Percentiles rank a stretch among this genome's conserved stretches.
Evolutionary conservation across 2,113 vertebrate species (phyloP).

Genomic region (Macquaria ambigua): DNA sequence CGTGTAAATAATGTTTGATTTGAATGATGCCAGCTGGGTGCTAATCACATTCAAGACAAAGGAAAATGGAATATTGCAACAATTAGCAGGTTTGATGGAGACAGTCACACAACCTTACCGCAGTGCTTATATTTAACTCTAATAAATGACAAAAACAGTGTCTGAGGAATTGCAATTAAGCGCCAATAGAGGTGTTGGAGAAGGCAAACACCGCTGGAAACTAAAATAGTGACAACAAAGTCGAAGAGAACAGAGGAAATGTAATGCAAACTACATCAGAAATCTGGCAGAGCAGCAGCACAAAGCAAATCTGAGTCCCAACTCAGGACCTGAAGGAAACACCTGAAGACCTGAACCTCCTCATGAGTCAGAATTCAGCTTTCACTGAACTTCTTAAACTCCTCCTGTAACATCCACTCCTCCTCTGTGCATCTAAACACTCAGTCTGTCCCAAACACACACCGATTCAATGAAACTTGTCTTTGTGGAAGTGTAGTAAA

Average conservation of each 20-base stretch:
- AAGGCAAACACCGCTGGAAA: slow-evolving; percentile 42
- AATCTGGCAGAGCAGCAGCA: not conserved
- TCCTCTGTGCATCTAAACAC: too few relatives aligned
- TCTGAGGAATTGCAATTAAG: slow-evolving; percentile 76
- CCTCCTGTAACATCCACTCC: too few relatives aligned
- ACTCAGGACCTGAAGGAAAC: not conserved
- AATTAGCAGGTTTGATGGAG: slow-evolving; percentile 77
- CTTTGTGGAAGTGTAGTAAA: too few relatives aligned
- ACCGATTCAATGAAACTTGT: too few relatives aligned
- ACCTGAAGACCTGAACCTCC: too few relatives aligned
- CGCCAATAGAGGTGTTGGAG: slow-evolving; percentile 59
- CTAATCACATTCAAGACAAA: slow-evolving; percentile 77
- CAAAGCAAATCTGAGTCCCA: not conserved
- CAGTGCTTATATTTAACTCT: slow-evolving; percentile 77
- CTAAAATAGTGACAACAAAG: not conserved
- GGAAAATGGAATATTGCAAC: slow-evolving; percentile 72
- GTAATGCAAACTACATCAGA: not conserved
- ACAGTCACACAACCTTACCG: slow-evolving; percentile 56
- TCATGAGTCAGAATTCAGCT: too few relatives aligned
- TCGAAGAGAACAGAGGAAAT: not conserved
- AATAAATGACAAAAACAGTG: slow-evolving; percentile 76
- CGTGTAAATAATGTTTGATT: slow-evolving; percentile 64
- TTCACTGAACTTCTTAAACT: too few relatives aligned
- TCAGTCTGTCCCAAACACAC: too few relatives aligned
- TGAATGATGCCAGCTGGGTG: slow-evolving; percentile 60